Conservation (phyloP, 1,140 invertebrate genomes). For the Planococcus citri region DNA sequence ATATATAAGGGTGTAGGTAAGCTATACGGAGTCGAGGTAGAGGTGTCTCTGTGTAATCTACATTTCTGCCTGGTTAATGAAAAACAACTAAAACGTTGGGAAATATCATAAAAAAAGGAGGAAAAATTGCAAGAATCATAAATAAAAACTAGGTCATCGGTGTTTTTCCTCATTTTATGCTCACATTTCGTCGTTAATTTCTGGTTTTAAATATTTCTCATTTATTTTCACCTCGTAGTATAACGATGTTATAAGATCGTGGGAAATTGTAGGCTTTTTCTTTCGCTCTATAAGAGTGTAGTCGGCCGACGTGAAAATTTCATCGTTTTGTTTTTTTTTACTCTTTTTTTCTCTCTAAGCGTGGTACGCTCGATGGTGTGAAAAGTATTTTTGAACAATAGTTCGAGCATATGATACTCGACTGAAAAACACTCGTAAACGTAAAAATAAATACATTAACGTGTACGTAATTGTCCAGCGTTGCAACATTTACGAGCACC, state of each 20-base stretch:
- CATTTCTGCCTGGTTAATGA: too few species aligned
- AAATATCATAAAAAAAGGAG: background rate
- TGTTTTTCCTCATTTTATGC: background rate
- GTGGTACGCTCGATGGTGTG: too few species aligned
- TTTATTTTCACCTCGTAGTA: background rate
- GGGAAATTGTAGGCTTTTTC: background rate
- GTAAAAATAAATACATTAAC: constrained; percentile 8
- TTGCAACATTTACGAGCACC: background rate
- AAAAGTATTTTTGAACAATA: background rate
- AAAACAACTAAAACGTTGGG: background rate
- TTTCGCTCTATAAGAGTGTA: too few species aligned
- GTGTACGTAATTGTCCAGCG: background rate
- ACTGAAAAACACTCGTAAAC: background rate
- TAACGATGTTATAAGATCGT: too few species aligned
- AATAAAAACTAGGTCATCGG: background rate
- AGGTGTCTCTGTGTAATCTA: too few species aligned
- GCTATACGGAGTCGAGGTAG: too few species aligned
- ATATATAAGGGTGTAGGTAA: too few species aligned
- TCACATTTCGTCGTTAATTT: background rate
- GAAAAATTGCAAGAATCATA: background rate
- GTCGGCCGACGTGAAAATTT: background rate
- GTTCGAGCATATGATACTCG: background rate
- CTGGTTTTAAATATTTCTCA: background rate
- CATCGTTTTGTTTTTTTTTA: too few species aligned
- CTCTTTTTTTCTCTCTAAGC: background rate